phyloP scores from a whole-genome alignment of 2,888 invertebrate genomes.

The Antheraea assamensis region DNA sequence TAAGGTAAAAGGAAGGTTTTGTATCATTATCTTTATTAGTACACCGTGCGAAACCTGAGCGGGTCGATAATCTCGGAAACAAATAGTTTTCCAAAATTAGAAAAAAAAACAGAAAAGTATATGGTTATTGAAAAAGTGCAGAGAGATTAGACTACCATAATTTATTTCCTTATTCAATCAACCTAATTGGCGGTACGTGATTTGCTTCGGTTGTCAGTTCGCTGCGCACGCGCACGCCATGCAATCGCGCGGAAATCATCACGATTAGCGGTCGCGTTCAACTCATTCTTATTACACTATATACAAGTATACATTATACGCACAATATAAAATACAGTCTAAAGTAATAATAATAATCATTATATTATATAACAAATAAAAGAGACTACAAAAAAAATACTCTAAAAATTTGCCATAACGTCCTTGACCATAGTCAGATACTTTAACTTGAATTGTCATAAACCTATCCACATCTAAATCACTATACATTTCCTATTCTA shows the following conservation, averaged over 20 bases:
- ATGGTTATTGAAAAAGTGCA: neutral
- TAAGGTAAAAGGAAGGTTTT: no score
- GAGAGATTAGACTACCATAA: neutral
- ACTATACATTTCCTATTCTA: no score
- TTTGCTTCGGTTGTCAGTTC: conserved; percentile 7
- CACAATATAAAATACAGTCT: neutral
- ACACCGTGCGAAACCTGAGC: no score
- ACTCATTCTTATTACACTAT: neutral
- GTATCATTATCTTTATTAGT: no score
- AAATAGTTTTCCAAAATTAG: neutral
- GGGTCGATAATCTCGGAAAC: no score
- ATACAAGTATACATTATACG: neutral
- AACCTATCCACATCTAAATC: no score
- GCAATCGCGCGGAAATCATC: conserved; percentile 23
- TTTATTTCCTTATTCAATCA: neutral
- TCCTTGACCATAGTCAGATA: no score
- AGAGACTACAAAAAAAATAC: no score
- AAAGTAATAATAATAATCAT: no score
- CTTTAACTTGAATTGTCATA: no score
- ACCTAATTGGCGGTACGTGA: neutral
- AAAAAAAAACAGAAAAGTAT: neutral
- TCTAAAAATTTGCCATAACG: no score
- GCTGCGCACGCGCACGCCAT: conserved; percentile 14
- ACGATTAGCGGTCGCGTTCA: conserved; percentile 18
- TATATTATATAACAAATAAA: no score